Base-by-base conservation (phyloP, 1,140 invertebrate species). In the Lethocerus indicus region DNA sequence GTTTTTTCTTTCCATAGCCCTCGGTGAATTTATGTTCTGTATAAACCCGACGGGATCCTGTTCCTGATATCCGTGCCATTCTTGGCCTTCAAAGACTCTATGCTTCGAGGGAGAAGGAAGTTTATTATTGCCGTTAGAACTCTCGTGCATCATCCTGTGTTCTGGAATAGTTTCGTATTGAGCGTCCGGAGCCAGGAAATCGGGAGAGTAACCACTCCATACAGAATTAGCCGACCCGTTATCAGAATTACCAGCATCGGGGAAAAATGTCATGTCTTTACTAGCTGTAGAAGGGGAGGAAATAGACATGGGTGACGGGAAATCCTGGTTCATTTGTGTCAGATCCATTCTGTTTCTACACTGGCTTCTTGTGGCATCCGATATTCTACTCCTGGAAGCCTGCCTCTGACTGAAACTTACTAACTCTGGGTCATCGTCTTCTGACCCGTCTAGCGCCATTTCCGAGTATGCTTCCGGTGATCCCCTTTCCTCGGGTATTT, bases 101-200 rank as follows among this genome's bases (percentile, higher is more conserved):
- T n/a, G n/a, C n/a, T 47, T 29, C 13, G 39, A 12, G 4, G 21
- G 23, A 24, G 35, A 29, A 13, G 25, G 7, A 16, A 36, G 35
- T 9, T 29, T 21, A 26, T 36, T 36, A 18, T 35, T 35, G 27
- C 32, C 26, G 44, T 25, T 18, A 23, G 24, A 44, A 41, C 7
- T 9, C 6, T 44, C 42, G 14, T 18, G 6, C 23, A 24, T 14
- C 14, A 9, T 7, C 13, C 42, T 18, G 16, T n/a, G 50, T 21
- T 55, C 54, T 2, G 54, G 68, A 27, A 76, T 74, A 0, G 75
- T 65, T 55, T 76, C 74, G 54, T 78, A 78, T 51, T 77, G 74
- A 3, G 74, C 73, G 56, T 76, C 74, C 0, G 73, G 73, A 2
- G 73, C 71, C 9, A 74, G 54, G 50, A 74, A 73, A 16, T 52